Conservation (phyloP, 2,797 vertebrate genomes). For the Anolis apletophallus region DNA sequence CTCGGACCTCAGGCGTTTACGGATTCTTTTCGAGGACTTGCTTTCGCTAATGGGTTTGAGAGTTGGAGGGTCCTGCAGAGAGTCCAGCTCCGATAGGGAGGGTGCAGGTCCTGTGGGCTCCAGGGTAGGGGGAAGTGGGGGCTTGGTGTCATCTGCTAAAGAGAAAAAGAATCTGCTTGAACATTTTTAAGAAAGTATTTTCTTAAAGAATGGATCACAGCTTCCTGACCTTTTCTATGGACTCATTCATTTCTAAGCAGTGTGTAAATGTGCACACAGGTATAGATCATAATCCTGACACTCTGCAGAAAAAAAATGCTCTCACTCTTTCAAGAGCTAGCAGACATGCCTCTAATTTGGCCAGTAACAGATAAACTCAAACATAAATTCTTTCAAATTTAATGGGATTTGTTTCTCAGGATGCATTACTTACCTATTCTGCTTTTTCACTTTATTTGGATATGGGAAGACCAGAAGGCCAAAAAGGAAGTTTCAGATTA, state of each 20-base stretch:
- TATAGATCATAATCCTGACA: not conserved
- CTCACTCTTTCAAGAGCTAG: not conserved
- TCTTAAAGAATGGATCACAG: constrained; percentile 37
- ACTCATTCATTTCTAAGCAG: not conserved
- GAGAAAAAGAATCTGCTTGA: constrained; percentile 73
- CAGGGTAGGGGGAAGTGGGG: constrained; percentile 90
- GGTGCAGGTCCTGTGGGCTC: constrained; percentile 92
- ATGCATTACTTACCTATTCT: not conserved
- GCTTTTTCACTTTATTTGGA: constrained; percentile 7
- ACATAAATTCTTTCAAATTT: not conserved
- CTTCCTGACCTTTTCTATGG: not conserved
- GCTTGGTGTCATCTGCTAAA: constrained; percentile 89
- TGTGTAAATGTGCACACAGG: not conserved
- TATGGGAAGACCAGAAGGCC: not conserved
- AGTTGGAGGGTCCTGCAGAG: constrained; percentile 91
- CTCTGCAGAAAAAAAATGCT: not conserved
- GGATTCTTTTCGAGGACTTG: constrained; percentile 77
- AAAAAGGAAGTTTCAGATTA: not conserved
- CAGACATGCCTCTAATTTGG: not conserved
- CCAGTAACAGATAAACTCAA: not conserved
- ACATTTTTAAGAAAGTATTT: constrained; percentile 61
- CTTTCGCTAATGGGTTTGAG: constrained; percentile 90
- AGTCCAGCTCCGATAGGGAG: constrained; percentile 86
- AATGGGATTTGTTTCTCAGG: not conserved
- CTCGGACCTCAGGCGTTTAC: constrained; percentile 84